Evolutionary conservation across 2,797 vertebrate genomes (phyloP).

Genomic region (Otolemur crassicaudatus): DNA sequence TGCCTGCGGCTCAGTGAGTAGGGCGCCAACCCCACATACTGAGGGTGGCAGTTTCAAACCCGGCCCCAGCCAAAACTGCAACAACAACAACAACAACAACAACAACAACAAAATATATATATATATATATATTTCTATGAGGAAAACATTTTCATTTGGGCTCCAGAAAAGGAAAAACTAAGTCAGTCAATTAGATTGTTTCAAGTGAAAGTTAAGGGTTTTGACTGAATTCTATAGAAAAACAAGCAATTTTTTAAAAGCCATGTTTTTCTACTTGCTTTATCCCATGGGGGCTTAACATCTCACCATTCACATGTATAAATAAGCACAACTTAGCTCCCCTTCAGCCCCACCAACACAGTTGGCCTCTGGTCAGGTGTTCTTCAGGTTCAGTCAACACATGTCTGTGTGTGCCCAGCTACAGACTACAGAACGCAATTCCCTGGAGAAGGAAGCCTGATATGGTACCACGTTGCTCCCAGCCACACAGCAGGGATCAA

Average conservation of each 20-base stretch:
- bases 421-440: not conserved
- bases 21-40: no score
- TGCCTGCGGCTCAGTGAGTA: no score
- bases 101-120: no score
- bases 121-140: not conserved
- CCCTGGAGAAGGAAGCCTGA: not conserved
- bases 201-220: not conserved
- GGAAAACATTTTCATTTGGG: not conserved
- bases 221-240: not conserved
- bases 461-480: not conserved
- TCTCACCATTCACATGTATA: not conserved
- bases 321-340: not conserved
- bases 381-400: not conserved
- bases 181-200: not conserved
- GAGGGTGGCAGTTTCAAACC: no score
- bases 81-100: no score
- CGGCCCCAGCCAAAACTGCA: no score
- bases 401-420: not conserved
- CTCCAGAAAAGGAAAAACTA: not conserved
- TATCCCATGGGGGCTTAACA: not conserved
- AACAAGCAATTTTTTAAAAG: not conserved
- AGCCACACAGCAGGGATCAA: not conserved
- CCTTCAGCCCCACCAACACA: not conserved
- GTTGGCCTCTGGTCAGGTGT: not conserved
- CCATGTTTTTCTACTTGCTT: not conserved